Conservation (phyloP, 2,113 vertebrate species). For the Nansenia antarctica region DNA sequence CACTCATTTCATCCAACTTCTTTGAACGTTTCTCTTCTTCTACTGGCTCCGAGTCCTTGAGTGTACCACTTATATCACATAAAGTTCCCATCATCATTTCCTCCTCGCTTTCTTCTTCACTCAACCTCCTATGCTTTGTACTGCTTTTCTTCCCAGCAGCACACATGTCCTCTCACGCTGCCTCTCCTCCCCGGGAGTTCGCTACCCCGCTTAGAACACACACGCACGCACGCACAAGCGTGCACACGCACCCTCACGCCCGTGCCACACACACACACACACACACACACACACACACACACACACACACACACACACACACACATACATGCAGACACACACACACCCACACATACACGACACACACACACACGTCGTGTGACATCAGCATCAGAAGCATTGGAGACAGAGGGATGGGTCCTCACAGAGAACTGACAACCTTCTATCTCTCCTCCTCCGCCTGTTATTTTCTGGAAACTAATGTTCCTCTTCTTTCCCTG, state of each 20-base stretch:
- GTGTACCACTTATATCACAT: constrained; percentile 37
- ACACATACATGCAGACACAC: no score
- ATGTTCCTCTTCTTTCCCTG: not conserved
- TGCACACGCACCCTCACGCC: no score
- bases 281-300: no score
- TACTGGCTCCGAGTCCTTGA: constrained; percentile 10
- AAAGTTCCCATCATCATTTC: constrained; percentile 31
- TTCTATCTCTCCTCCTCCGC: not conserved
- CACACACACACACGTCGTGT: not conserved
- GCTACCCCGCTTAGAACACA: not conserved
- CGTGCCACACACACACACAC: no score
- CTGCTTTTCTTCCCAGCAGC: not conserved
- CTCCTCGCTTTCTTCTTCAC: not conserved
- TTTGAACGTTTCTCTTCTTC: constrained; percentile 3
- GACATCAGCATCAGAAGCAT: not conserved
- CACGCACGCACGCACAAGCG: no score
- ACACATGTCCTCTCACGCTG: not conserved
- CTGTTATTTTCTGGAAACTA: not conserved
- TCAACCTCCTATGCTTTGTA: not conserved
- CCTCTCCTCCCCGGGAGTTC: not conserved
- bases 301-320: no score
- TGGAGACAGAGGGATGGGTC: not conserved
- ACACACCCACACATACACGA: no score
- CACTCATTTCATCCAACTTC: not conserved
- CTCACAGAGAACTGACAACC: not conserved